Evolutionary conservation across 2,113 vertebrate species (phyloP).

Genomic region (Dipodomys ordii): DNA sequence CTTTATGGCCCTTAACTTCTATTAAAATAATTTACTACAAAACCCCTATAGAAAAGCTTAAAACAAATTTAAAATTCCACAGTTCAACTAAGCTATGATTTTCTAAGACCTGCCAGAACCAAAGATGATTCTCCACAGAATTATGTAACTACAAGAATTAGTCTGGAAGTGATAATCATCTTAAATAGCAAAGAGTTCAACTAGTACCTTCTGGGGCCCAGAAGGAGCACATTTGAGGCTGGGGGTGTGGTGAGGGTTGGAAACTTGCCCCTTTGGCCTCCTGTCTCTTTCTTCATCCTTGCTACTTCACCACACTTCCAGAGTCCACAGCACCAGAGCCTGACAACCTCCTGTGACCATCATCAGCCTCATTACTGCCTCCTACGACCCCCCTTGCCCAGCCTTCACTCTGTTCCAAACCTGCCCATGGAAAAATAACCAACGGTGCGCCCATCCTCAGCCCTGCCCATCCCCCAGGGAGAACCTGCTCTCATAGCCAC

Average conservation of each 20-base stretch:
- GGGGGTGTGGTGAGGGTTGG: not conserved
- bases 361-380: not conserved
- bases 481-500: not conserved
- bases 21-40: not conserved
- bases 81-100: not conserved
- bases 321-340: rapidly evolving
- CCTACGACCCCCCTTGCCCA: not conserved
- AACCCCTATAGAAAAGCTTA: not conserved
- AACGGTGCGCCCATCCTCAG: rapidly evolving
- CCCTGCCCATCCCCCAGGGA: not conserved
- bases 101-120: not conserved
- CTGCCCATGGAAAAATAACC: not conserved
- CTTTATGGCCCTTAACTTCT: not conserved
- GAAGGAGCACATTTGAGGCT: not conserved
- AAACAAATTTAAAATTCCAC: not conserved
- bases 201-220: too few species aligned
- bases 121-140: not conserved
- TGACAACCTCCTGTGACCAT: not conserved
- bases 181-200: not conserved
- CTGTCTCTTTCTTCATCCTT: not conserved
- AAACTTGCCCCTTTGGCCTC: rapidly evolving
- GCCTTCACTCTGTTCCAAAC: not conserved
- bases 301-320: rapidly evolving
- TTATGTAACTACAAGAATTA: not conserved
- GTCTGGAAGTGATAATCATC: not conserved